Evolutionary conservation across 2,797 vertebrate species (phyloP), one percentile per base, ranked within the genome.

Genomic region (Netta rufina): DNA sequence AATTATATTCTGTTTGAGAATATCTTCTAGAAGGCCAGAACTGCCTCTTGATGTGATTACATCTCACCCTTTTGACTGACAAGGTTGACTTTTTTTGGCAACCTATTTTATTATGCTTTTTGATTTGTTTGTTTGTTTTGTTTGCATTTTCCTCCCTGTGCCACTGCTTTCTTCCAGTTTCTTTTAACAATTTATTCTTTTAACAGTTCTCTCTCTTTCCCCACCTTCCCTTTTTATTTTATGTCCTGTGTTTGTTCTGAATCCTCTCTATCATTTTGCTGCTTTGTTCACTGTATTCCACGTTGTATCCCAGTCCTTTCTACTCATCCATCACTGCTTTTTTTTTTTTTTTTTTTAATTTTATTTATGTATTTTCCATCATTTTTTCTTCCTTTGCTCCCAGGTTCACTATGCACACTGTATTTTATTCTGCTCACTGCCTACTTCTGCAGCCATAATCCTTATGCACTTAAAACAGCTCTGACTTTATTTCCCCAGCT

Each of bases 21-120:
- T 83, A 71, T 93, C 39, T 92, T 92, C 84, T 86, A 32, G 70
- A 86, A 83, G 32, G 33, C 27, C 66, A 72, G 78, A 84, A 90
- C 30, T 87, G 72, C 66, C 74, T 91, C 74, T 43, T 87, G 27
- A 85, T 89, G 32, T 58, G 78, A 89, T 90, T 8, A 6, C 45
- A 75, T 74, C 61, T 89, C 38, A 65, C 92, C 38, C 21, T 83
- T 90, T 70, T 89, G 67, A 92, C 41, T 80, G 82, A 83, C 61
- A 93, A 74, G 30, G 21, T 8, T 90, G 70, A 54, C 4, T 94
- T 33, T 67, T 95, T 87, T 57, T 92, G 45, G 49, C 6, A 72
- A 49, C 8, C 4, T 49, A 27, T 11, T 73, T 79, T 70, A 14
- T 54, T 1, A 20, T 21, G 2, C 1, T 4, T 47, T 72, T 36